Conservation (phyloP, 2,888 invertebrate genomes). For the Patella pellucida region DNA sequence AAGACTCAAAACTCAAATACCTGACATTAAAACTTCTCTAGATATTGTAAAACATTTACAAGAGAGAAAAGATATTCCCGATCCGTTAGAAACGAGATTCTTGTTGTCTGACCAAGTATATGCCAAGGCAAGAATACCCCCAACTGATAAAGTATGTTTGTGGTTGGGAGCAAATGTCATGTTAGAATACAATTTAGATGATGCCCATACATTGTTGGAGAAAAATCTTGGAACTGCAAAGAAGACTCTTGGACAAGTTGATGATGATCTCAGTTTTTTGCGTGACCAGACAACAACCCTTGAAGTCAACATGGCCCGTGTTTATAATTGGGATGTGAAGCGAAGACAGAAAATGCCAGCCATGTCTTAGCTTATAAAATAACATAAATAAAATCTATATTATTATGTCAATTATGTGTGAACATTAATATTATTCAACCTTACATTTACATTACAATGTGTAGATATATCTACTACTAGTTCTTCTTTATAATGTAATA, state of each 20-base stretch:
- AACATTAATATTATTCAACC: too few species aligned
- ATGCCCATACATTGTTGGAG: constrained; percentile 86
- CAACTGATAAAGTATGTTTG: constrained; percentile 87
- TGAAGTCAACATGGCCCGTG: constrained; percentile 98
- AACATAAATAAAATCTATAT: background rate
- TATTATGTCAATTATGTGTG: too few species aligned
- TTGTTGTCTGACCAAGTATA: constrained; percentile 93
- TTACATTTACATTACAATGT: too few species aligned
- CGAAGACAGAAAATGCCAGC: constrained; percentile 79
- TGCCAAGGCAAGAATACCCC: constrained; percentile 86
- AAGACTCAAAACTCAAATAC: constrained; percentile 78
- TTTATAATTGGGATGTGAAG: constrained; percentile 98
- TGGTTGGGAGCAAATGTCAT: constrained; percentile 90
- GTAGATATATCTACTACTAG: too few species aligned
- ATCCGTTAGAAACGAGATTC: constrained; percentile 88
- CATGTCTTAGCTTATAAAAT: constrained; percentile 43
- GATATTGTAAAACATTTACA: constrained; percentile 92
- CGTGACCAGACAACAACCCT: constrained; percentile 98
- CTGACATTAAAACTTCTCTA: constrained; percentile 91
- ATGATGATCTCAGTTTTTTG: constrained; percentile 93
- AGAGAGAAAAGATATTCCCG: constrained; percentile 79
- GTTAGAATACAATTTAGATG: constrained; percentile 93
- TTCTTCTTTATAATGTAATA: too few species aligned
- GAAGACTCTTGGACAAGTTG: constrained; percentile 85
- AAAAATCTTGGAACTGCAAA: constrained; percentile 80